Percentiles rank a stretch among this genome's conserved stretches.
Evolutionary conservation across 1,140 invertebrate genomes (phyloP).

Genomic region (Drosophila pseudoobscura): DNA sequence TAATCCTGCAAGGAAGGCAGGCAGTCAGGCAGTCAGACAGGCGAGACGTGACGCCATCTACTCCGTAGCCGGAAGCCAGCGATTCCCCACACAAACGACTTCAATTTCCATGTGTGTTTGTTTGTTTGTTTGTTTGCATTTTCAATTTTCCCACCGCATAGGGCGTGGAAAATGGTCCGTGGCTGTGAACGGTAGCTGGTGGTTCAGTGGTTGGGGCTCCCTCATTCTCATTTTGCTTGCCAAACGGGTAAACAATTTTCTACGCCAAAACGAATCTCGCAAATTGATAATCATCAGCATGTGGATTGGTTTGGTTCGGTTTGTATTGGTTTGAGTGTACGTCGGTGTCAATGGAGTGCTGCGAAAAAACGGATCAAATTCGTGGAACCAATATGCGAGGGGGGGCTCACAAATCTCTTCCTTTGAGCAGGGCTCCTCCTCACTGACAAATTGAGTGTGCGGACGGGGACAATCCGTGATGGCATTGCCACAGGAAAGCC

Average conservation of each 20-base stretch:
- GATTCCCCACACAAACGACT: constrained; percentile 53
- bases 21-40: constrained; percentile 23
- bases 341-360: not conserved
- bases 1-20: constrained; percentile 43
- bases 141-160: constrained; percentile 41
- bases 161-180: not conserved
- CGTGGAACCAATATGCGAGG: no score
- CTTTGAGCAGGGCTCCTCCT: not conserved
- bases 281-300: constrained; percentile 71
- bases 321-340: constrained; percentile 14
- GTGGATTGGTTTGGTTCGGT: constrained; percentile 5
- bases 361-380: not conserved
- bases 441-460: not conserved
- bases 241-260: constrained; percentile 54
- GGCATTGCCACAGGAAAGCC: constrained; percentile 13
- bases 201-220: not conserved
- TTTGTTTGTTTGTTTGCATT: constrained; percentile 53
- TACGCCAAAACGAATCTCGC: constrained; percentile 48
- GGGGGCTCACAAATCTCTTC: not conserved
- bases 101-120: constrained; percentile 60
- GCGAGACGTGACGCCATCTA: constrained; percentile 24
- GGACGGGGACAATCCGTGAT: no score
- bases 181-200: no score
- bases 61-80: constrained; percentile 27
- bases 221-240: constrained; percentile 13